Conservation (phyloP, 2,797 vertebrate genomes). For the Xiphorhynchus erythropygius region DNA sequence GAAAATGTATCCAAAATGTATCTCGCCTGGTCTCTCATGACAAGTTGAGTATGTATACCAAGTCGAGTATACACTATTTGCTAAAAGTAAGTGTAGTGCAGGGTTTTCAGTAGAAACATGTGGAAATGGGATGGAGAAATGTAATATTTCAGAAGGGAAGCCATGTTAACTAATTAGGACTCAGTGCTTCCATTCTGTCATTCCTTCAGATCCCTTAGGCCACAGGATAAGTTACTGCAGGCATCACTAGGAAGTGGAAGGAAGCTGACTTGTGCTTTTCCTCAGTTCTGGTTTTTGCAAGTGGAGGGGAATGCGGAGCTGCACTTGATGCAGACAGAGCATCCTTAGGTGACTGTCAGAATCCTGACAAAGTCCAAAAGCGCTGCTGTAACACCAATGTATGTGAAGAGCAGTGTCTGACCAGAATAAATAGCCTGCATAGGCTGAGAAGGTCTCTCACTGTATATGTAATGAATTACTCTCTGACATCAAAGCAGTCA, state of each 20-base stretch:
- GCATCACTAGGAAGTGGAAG: neutral
- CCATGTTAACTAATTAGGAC: neutral
- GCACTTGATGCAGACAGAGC: neutral
- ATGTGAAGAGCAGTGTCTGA: neutral
- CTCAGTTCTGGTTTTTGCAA: neutral
- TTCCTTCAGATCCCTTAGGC: neutral
- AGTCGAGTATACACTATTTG: neutral
- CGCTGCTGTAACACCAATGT: accelerated
- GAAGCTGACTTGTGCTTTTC: neutral
- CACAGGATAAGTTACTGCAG: neutral
- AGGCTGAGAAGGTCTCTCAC: neutral
- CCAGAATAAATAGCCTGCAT: neutral
- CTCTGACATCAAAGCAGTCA: neutral
- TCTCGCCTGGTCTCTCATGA: neutral
- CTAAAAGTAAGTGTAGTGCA: neutral
- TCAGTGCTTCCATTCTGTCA: neutral
- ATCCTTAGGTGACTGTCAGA: neutral
- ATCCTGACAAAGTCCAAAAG: neutral
- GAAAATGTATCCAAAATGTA: neutral
- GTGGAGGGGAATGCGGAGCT: neutral
- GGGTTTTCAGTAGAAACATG: neutral
- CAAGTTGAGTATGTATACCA: neutral
- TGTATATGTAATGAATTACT: neutral
- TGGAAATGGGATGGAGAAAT: neutral
- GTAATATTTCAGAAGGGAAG: neutral